A percentile compares a stretch with the other conserved stretches of the same genome.
These are phyloP conservation scores for Ceyx melanurus DNA, from an alignment of 2,113 vertebrate species.

Conservation along the genomic window DNA sequence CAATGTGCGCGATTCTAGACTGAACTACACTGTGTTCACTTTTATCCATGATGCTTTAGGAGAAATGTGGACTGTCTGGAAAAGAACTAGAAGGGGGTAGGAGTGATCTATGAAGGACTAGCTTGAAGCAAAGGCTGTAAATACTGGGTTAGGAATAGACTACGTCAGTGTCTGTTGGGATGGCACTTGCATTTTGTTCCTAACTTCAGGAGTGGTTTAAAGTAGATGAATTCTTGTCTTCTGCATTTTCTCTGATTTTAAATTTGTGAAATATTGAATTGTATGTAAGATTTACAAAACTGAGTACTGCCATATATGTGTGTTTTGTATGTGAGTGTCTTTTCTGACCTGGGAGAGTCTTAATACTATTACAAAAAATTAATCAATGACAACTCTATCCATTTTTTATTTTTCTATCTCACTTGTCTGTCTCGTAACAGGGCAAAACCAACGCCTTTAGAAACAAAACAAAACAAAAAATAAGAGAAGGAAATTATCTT, in stretches of 20 bases:
- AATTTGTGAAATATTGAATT: background rate
- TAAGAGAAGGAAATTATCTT: background rate
- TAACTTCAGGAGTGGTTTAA: background rate
- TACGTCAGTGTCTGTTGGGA: background rate
- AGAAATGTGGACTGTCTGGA: background rate
- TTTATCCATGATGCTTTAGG: background rate
- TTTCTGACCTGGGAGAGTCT: background rate
- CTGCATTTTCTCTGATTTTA: background rate
- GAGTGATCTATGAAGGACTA: background rate
- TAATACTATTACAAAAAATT: background rate
- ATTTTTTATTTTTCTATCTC: background rate
- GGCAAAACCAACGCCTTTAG: background rate
- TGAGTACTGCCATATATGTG: background rate
- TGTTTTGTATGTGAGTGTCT: background rate
- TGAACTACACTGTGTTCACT: background rate
- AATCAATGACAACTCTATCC: background rate
- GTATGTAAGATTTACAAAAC: background rate
- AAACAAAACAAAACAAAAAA: background rate
- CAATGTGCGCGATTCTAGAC: background rate
- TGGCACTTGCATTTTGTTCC: background rate
- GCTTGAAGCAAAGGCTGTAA: background rate
- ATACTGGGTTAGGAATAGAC: background rate
- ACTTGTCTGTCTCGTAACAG: background rate
- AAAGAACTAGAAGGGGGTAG: background rate
- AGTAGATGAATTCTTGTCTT: background rate